Evolutionary conservation across 2,797 vertebrate genomes (phyloP).

Genomic region (Chlorospingus flavigularis): DNA sequence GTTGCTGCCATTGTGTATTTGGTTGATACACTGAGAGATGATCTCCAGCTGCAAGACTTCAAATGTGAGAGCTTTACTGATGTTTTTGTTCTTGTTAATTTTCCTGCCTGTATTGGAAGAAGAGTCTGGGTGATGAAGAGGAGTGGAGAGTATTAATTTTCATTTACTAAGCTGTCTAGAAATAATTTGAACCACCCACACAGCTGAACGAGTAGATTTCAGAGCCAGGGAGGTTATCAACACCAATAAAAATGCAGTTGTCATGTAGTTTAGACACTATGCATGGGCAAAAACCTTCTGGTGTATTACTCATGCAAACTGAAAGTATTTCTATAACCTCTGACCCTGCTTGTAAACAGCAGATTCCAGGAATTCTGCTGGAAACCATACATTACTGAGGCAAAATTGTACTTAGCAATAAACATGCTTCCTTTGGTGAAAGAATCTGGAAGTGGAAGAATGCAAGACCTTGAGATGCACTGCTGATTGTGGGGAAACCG

Average conservation of each 20-base stretch:
- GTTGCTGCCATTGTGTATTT: neutral
- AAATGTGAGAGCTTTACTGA: neutral
- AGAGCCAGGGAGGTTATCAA: slow-evolving; percentile 5
- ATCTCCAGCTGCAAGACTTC: slow-evolving; percentile 4
- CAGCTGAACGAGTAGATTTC: neutral
- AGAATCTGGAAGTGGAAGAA: slow-evolving; percentile 42
- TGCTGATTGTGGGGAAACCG: slow-evolving; percentile 4
- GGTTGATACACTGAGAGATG: neutral
- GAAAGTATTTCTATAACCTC: slow-evolving; percentile 50
- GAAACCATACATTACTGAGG: slow-evolving; percentile 31
- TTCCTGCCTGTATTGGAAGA: neutral
- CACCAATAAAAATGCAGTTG: slow-evolving; percentile 12
- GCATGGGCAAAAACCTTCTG: neutral
- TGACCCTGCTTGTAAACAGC: slow-evolving; percentile 60
- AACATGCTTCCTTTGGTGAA: slow-evolving; percentile 37
- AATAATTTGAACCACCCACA: neutral
- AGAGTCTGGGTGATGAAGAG: neutral
- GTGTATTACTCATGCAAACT: slow-evolving; percentile 13
- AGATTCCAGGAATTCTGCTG: slow-evolving; percentile 70
- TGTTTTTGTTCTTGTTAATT: neutral
- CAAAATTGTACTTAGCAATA: slow-evolving; percentile 28
- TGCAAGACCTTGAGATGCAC: slow-evolving; percentile 55
- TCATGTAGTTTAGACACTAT: neutral
- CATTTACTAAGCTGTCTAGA: slow-evolving; percentile 14
- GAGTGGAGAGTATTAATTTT: neutral